Evolutionary conservation across 2,888 invertebrate species (phyloP), one percentile per base, ranked within the genome.

Genomic region (Sphecodes monilicornis): DNA sequence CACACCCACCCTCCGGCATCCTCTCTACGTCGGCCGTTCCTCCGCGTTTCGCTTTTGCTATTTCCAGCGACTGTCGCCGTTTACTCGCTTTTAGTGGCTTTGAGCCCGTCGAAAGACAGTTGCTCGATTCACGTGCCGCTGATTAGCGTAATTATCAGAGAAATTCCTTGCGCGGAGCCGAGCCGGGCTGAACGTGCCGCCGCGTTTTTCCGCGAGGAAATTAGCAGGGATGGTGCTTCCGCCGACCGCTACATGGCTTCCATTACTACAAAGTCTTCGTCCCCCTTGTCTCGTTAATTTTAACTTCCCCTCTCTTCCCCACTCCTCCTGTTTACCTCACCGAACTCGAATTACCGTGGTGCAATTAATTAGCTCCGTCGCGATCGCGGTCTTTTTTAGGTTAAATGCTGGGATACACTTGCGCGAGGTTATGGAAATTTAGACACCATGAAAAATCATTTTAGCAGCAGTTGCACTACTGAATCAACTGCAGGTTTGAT

Each of bases 141-240:
- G 94, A 94, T 94, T 94, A 94, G 92, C 93, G 93, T 94, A 94
- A 94, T 94, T 93, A 92, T 90, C 88, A 86, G 88, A 77, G 66
- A 54, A 68, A 85, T 85, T 80, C 85, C 73, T 39, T 32, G 39
- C 57, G 54, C 69, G 41, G 71, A 5, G 29, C 29, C 26, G 29
- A 18, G 32, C 32, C 26, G 29, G 64, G 64, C 64, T 32, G 64
- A 64, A 29, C 57, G 57, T 57, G 57, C 57, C 57, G 57, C 6
- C 60, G 60, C 60, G 11, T 36, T 66, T 66, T 66, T 66, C 36
- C 66, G 66, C 60, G 32, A 3, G 75, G 43, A 32, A 46, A 76
- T 71, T 32, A 71, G 41, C 66, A 11, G 11, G 32, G 39, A 66
- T 66, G 66, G 66, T 22, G 66, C 39, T 66, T 66, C 22, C 66